phyloP scores from a whole-genome alignment of 2,888 invertebrate species.

The Epistrophella euchroma region DNA sequence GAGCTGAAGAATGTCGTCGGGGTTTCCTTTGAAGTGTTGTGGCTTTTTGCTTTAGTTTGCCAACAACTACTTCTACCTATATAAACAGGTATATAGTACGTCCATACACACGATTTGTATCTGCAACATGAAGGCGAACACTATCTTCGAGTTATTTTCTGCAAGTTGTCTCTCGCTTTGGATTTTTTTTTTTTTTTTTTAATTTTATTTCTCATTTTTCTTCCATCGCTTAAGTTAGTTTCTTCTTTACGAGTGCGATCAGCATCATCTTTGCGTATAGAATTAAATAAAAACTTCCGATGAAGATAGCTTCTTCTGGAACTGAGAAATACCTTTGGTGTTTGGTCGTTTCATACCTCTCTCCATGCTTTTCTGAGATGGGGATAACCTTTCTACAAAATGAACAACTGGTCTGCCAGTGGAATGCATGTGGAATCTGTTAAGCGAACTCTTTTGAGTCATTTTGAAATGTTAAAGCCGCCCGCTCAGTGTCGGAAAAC shows the following conservation, averaged over 20 bases:
- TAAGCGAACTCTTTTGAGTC: constrained; percentile 74
- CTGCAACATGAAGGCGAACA: constrained; percentile 75
- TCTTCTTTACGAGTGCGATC: constrained; percentile 58
- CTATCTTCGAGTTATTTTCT: constrained; percentile 73
- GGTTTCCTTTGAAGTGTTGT: constrained; percentile 63
- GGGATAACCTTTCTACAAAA: not conserved
- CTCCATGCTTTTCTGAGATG: constrained; percentile 1
- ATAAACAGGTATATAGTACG: constrained; percentile 26
- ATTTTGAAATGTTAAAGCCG: constrained; percentile 72
- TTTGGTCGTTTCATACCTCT: constrained; percentile 47
- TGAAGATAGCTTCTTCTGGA: constrained; percentile 63
- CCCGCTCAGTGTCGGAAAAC: constrained; percentile 64
- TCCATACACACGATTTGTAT: constrained; percentile 71
- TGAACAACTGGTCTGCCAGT: constrained; percentile 46
- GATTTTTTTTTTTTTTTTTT: constrained; percentile 17
- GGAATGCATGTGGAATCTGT: constrained; percentile 73
- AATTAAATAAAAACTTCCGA: constrained; percentile 61
- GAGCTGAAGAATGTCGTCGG: constrained; percentile 68
- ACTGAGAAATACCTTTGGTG: constrained; percentile 33
- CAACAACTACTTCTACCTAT: constrained; percentile 22
- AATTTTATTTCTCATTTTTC: constrained; percentile 39
- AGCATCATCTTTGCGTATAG: constrained; percentile 50
- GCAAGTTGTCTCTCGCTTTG: constrained; percentile 55
- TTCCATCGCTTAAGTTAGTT: constrained; percentile 53
- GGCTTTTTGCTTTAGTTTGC: constrained; percentile 1